A percentile compares a stretch with the other conserved stretches of the same genome.
These are phyloP conservation scores for Calosoma granatense DNA, from an alignment of 1,140 invertebrate species.

Conservation along the genomic window DNA sequence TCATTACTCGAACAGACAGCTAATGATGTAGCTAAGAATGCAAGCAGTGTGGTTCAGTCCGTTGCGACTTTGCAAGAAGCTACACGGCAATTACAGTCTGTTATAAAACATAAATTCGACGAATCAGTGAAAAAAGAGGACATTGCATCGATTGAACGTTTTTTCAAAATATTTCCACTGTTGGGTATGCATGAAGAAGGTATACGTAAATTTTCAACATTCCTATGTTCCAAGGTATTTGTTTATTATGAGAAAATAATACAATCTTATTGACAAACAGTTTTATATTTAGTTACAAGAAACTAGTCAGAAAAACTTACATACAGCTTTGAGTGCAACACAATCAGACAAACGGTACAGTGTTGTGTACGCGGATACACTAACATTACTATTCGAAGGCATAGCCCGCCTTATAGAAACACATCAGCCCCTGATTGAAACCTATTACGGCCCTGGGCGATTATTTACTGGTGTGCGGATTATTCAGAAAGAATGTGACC, in stretches of 20 bases:
- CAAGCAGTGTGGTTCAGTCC: slow-evolving; percentile 43
- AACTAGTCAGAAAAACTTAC: slow-evolving; percentile 64
- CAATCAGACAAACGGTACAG: slow-evolving; percentile 59
- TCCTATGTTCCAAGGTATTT: slow-evolving; percentile 71
- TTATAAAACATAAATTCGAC: slow-evolving; percentile 78
- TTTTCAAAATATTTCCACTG: slow-evolving; percentile 97
- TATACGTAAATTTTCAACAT: slow-evolving; percentile 82
- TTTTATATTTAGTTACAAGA: slow-evolving; percentile 46
- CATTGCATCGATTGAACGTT: slow-evolving; percentile 83
- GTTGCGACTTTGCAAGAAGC: slow-evolving; percentile 80
- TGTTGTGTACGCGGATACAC: slow-evolving; percentile 72
- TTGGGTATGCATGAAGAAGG: slow-evolving; percentile 88
- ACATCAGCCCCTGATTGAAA: slow-evolving; percentile 88
- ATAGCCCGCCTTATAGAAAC: slow-evolving; percentile 82
- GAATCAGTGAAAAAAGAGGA: slow-evolving; percentile 86
- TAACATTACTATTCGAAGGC: slow-evolving; percentile 79
- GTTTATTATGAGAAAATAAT: neutral
- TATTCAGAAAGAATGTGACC: slow-evolving; percentile 81
- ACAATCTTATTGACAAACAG: slow-evolving; percentile 7
- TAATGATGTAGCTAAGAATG: slow-evolving; percentile 60
- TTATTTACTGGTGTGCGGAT: slow-evolving; percentile 59
- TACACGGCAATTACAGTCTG: slow-evolving; percentile 48
- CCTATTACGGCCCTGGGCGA: slow-evolving; percentile 81
- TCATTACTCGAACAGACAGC: slow-evolving; percentile 70
- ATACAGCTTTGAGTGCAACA: slow-evolving; percentile 47